Conservation (phyloP, 1,140 invertebrate genomes). For the Gonatopus flavifemur region DNA sequence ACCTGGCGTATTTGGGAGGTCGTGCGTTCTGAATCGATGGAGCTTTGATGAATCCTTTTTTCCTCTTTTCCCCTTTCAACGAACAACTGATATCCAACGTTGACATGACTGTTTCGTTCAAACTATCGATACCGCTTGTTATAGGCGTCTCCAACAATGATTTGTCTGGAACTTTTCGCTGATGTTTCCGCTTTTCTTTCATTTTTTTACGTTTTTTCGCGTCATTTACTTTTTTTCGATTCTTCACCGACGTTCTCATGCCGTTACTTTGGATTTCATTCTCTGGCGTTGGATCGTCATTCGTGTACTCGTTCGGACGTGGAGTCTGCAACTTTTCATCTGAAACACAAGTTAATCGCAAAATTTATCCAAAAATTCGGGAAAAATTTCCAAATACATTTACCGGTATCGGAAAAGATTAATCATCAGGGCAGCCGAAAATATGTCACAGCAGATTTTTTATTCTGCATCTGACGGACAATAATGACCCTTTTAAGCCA, state of each 20-base stretch:
- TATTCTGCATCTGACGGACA: too few species aligned
- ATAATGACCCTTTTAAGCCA: too few species aligned
- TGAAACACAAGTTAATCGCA: too few species aligned
- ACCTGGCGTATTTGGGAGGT: conserved; percentile 43
- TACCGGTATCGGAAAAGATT: too few species aligned
- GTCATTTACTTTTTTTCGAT: conserved; percentile 31
- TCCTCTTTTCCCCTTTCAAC: conserved; percentile 28
- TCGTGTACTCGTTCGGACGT: conserved; percentile 1
- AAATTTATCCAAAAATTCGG: too few species aligned
- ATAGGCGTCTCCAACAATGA: conserved; percentile 17
- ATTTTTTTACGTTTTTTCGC: conserved; percentile 20
- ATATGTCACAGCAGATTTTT: too few species aligned
- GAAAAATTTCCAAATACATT: too few species aligned
- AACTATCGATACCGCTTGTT: conserved; percentile 14
- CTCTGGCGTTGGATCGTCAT: conserved; percentile 21
- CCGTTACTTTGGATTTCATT: too few species aligned
- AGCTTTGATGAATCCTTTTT: conserved; percentile 42
- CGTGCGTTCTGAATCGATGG: conserved; percentile 39
- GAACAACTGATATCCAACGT: conserved; percentile 47
- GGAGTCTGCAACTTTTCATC: too few species aligned
- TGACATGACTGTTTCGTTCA: conserved; percentile 43
- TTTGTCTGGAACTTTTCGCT: conserved; percentile 28
- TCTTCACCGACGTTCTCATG: conserved; percentile 33
- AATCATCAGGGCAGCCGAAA: too few species aligned
- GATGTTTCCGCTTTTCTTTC: conserved; percentile 30